Conservation (phyloP, 2,797 vertebrate genomes). For the Macropodus opercularis region DNA sequence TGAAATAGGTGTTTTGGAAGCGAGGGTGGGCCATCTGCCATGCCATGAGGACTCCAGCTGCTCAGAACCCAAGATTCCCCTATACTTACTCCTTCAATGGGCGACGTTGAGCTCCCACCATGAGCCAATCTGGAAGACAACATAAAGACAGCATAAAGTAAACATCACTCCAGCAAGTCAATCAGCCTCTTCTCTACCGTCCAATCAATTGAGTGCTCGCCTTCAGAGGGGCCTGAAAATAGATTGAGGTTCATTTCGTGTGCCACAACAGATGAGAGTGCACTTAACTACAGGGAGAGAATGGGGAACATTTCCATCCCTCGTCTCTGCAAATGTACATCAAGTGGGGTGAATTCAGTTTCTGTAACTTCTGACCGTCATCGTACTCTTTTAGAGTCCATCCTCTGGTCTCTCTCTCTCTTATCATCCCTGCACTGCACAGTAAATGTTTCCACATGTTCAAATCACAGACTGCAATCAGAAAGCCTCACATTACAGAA, state of each 20-base stretch:
- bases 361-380: slow-evolving; percentile 63
- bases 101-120: slow-evolving; percentile 47
- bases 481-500: slow-evolving; percentile 2
- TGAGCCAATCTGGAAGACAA: slow-evolving; percentile 52
- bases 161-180: slow-evolving; percentile 65
- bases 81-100: slow-evolving; percentile 54
- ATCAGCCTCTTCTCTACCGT: slow-evolving; percentile 58
- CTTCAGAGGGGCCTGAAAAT: slow-evolving; percentile 76
- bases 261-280: slow-evolving; percentile 72
- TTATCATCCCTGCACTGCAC: background rate
- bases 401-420: slow-evolving; percentile 16
- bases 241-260: slow-evolving; percentile 72
- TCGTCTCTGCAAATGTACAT: slow-evolving; percentile 64
- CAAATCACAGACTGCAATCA: slow-evolving; percentile 23
- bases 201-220: slow-evolving; percentile 78
- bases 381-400: slow-evolving; percentile 61
- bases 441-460: slow-evolving; percentile 34
- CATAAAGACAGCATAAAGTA: slow-evolving; percentile 66
- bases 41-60: slow-evolving; percentile 52
- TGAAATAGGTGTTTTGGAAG: slow-evolving; percentile 52
- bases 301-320: slow-evolving; percentile 69
- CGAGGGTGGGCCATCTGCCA: slow-evolving; percentile 51
- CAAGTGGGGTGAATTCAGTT: slow-evolving; percentile 65
- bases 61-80: slow-evolving; percentile 18
- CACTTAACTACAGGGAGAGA: slow-evolving; percentile 75